Conservation (phyloP, 1,140 invertebrate species). For the Helicoverpa zea region DNA sequence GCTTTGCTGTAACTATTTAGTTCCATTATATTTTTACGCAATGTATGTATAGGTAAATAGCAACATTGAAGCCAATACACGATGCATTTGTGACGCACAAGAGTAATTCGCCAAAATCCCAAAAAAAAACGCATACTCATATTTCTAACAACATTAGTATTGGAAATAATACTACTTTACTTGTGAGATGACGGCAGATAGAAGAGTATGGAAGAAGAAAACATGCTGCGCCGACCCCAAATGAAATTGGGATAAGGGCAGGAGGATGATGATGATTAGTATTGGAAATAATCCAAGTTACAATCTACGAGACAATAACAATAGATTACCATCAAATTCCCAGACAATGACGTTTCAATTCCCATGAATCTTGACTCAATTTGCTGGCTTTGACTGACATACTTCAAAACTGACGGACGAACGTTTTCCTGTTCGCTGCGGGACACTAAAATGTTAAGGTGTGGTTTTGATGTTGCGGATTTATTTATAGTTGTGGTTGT, state of each 20-base stretch:
- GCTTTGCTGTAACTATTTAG: too few relatives aligned
- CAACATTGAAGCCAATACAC: too few relatives aligned
- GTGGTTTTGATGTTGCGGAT: slow-evolving; percentile 3
- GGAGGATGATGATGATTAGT: too few relatives aligned
- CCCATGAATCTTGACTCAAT: slow-evolving; percentile 35
- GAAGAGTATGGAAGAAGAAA: too few relatives aligned
- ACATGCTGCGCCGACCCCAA: too few relatives aligned
- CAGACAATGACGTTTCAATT: slow-evolving; percentile 15
- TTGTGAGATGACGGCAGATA: too few relatives aligned
- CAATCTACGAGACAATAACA: not conserved
- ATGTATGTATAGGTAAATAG: too few relatives aligned
- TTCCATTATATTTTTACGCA: too few relatives aligned
- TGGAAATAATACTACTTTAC: not conserved
- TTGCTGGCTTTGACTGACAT: slow-evolving; percentile 13
- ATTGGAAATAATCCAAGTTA: not conserved
- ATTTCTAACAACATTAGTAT: not conserved
- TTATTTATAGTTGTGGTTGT: not conserved
- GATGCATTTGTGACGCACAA: too few relatives aligned
- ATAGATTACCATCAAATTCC: slow-evolving; percentile 1
- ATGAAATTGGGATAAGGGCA: too few relatives aligned
- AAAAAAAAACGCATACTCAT: not conserved
- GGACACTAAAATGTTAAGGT: slow-evolving; percentile 16
- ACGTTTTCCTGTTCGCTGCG: slow-evolving; percentile 18
- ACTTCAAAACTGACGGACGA: slow-evolving; percentile 37
- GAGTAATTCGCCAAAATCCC: too few relatives aligned